phyloP scores from a whole-genome alignment of 2,888 invertebrate genomes.

The Teleiodes luculella region DNA sequence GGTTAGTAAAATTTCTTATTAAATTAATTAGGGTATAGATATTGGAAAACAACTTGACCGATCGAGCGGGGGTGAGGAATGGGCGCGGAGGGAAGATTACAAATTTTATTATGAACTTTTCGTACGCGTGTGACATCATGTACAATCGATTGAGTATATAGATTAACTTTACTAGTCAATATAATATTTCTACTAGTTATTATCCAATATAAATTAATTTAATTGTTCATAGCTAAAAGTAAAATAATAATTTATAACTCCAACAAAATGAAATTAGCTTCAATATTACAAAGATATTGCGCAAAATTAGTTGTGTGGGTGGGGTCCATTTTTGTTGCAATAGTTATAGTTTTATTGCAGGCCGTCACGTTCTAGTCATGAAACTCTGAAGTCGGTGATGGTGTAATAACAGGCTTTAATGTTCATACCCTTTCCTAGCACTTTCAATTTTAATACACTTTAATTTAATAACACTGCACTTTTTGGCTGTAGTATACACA shows the following conservation, averaged over 20 bases:
- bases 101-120: too few species aligned
- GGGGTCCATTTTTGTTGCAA: slow-evolving; percentile 10
- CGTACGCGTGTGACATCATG: too few species aligned
- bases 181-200: too few species aligned
- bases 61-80: too few species aligned
- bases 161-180: too few species aligned
- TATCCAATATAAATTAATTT: too few species aligned
- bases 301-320: slow-evolving; percentile 14
- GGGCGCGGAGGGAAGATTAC: too few species aligned
- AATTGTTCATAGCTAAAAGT: neutral
- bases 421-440: slow-evolving; percentile 5
- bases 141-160: too few species aligned
- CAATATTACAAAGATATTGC: slow-evolving; percentile 5
- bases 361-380: slow-evolving; percentile 19
- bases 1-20: too few species aligned
- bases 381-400: slow-evolving; percentile 15
- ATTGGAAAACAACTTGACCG: too few species aligned
- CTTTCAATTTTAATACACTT: slow-evolving; percentile 19
- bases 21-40: too few species aligned
- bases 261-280: neutral
- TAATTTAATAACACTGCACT: slow-evolving; percentile 19
- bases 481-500: slow-evolving; percentile 11
- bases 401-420: slow-evolving; percentile 16
- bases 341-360: slow-evolving; percentile 10
- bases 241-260: neutral